Evolutionary conservation across 37 sponge, comb jelly and placozoan species (phyloP).

Genomic region (Hormiphora californensis): DNA sequence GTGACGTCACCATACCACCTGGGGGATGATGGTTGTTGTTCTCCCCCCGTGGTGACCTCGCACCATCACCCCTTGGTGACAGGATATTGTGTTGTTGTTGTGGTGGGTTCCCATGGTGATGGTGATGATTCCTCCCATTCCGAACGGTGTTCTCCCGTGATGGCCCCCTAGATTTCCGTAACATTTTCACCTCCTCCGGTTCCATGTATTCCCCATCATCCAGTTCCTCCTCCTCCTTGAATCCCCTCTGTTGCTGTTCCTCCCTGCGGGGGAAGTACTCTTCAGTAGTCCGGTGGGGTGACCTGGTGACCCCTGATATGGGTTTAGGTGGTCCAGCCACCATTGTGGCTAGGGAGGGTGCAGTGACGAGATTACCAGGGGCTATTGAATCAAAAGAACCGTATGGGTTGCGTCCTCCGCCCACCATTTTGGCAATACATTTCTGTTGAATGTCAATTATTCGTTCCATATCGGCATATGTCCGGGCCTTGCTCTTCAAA

Average conservation of each 20-base stretch:
- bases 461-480: constrained; percentile 35
- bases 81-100: too few relatives aligned
- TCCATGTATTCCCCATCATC: constrained; percentile 13
- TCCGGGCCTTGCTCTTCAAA: constrained; percentile 23
- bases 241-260: background rate
- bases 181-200: constrained; percentile 53
- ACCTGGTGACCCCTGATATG: background rate
- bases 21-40: too few relatives aligned
- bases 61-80: too few relatives aligned
- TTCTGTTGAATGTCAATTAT: constrained; percentile 53
- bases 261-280: background rate
- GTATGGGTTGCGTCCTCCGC: too few relatives aligned
- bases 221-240: too few relatives aligned
- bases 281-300: background rate
- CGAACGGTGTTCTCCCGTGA: too few relatives aligned
- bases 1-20: too few relatives aligned
- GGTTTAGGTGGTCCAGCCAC: background rate
- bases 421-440: constrained; percentile 38
- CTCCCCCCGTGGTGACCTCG: too few relatives aligned
- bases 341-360: background rate
- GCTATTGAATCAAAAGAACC: constrained; percentile 41
- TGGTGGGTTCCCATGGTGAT: too few relatives aligned
- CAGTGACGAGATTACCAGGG: background rate
- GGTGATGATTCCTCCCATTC: too few relatives aligned
- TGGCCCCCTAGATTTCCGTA: too few relatives aligned